phyloP scores from a whole-genome alignment of 2,797 vertebrate genomes.

The Halcyon chelicuti region DNA sequence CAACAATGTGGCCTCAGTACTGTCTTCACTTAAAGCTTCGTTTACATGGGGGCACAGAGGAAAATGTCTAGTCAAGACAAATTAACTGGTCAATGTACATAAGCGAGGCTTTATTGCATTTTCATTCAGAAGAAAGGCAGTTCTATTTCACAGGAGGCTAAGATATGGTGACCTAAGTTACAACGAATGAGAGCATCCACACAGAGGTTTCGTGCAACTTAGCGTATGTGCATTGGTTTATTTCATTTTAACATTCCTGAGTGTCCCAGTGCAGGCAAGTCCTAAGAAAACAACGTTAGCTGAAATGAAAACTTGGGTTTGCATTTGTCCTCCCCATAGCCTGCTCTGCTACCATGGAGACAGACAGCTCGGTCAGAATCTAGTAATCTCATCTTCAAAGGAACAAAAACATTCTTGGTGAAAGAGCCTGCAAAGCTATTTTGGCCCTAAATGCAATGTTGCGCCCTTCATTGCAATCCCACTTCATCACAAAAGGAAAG shows the following conservation, averaged over 20 bases:
- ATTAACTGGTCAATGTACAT: neutral
- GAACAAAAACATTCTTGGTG: conserved; percentile 50
- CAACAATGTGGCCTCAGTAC: neutral
- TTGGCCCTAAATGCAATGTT: neutral
- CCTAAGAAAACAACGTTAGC: conserved; percentile 10
- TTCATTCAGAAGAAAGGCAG: neutral
- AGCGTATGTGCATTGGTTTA: neutral
- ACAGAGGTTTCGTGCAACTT: neutral
- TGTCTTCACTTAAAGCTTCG: neutral
- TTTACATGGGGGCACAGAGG: neutral
- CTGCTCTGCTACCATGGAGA: conserved; percentile 50
- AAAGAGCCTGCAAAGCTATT: conserved; percentile 26
- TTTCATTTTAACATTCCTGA: conserved; percentile 13
- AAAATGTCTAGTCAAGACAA: conserved; percentile 17
- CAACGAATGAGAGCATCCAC: neutral
- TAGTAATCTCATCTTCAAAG: conserved; percentile 58
- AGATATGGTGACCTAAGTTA: neutral
- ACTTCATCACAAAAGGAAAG: conserved; percentile 1
- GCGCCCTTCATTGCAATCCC: neutral
- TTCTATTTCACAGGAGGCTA: neutral
- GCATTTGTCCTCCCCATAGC: neutral
- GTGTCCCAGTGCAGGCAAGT: neutral
- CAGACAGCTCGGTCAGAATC: conserved; percentile 44
- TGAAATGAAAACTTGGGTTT: conserved; percentile 27
- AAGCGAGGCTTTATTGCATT: neutral